phyloP scores from a whole-genome alignment of 1,140 invertebrate genomes.

The Hestina assimilis region DNA sequence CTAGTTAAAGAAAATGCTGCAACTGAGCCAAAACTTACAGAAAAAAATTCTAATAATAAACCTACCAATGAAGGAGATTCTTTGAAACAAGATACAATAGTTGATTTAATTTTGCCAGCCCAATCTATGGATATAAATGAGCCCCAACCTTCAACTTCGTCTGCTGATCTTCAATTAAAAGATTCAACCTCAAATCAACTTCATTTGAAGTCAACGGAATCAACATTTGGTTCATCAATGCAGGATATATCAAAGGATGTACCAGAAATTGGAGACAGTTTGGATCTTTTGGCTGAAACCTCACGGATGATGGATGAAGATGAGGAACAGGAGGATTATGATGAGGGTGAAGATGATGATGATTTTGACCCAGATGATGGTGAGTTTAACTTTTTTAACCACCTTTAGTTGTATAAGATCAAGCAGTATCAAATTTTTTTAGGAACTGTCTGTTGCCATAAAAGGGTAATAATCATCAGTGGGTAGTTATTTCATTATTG shows the following conservation, averaged over 20 bases:
- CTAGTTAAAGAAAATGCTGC: no score
- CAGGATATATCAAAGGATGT: slow-evolving; percentile 26
- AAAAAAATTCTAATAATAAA: no score
- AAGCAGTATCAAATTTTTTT: no score
- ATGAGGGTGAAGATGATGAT: slow-evolving; percentile 70
- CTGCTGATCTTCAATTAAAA: slow-evolving; percentile 7
- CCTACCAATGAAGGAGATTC: no score
- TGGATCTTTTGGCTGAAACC: slow-evolving; percentile 59
- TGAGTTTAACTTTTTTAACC: slow-evolving; percentile 34
- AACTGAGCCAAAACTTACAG: no score
- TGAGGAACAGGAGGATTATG: slow-evolving; percentile 57
- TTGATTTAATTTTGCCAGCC: not conserved
- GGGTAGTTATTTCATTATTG: no score
- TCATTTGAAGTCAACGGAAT: not conserved
- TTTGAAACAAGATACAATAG: no score
- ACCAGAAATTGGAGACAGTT: slow-evolving; percentile 48
- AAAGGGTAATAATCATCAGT: no score
- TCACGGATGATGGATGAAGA: slow-evolving; percentile 55
- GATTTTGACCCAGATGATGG: slow-evolving; percentile 60
- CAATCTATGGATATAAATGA: slow-evolving; percentile 1
- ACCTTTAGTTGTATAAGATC: no score
- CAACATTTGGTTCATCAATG: slow-evolving; percentile 4
- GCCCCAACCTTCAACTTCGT: slow-evolving; percentile 28
- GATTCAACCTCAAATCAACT: not conserved
- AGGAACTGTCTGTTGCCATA: no score